These are phyloP conservation scores for Oxyura jamaicensis DNA, from an alignment of 2,113 vertebrate genomes.

Conservation along the genomic window DNA sequence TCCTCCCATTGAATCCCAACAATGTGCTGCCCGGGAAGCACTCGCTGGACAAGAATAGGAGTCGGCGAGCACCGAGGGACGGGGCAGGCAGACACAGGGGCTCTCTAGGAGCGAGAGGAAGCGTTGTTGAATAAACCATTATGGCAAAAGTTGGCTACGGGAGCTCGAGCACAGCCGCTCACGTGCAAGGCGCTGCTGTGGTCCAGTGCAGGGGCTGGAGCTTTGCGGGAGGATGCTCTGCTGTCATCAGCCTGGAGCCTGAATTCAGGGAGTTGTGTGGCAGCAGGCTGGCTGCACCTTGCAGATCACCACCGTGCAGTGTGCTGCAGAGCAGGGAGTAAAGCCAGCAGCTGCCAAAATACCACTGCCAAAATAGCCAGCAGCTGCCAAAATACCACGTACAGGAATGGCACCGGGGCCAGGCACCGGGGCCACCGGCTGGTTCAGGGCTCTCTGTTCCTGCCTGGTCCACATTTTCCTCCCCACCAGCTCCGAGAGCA, in stretches of 20 bases:
- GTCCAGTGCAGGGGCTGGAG: accelerated
- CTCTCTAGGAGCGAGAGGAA: not conserved
- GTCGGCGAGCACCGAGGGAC: not conserved
- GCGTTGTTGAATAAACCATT: conserved; percentile 3
- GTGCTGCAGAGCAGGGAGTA: not conserved
- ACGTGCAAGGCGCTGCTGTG: not conserved
- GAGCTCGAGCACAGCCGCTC: not conserved
- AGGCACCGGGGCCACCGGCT: not conserved
- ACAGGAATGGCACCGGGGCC: not conserved
- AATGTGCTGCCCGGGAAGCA: conserved; percentile 52
- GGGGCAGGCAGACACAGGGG: not conserved
- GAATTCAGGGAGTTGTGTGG: not conserved
- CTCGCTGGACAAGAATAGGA: conserved; percentile 44
- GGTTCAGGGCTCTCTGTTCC: not conserved
- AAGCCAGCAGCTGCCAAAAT: not conserved
- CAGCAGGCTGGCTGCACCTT: accelerated
- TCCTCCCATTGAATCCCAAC: conserved; percentile 72
- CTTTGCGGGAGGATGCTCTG: not conserved
- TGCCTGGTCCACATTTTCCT: not conserved
- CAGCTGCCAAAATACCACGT: too few species aligned
- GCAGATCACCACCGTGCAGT: accelerated
- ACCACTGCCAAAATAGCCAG: not conserved
- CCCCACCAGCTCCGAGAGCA: accelerated
- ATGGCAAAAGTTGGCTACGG: not conserved
- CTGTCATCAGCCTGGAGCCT: not conserved